Evolutionary conservation across 2,888 invertebrate species (phyloP), one percentile per base, ranked within the genome.

Genomic region (Synergus laeviventris): DNA sequence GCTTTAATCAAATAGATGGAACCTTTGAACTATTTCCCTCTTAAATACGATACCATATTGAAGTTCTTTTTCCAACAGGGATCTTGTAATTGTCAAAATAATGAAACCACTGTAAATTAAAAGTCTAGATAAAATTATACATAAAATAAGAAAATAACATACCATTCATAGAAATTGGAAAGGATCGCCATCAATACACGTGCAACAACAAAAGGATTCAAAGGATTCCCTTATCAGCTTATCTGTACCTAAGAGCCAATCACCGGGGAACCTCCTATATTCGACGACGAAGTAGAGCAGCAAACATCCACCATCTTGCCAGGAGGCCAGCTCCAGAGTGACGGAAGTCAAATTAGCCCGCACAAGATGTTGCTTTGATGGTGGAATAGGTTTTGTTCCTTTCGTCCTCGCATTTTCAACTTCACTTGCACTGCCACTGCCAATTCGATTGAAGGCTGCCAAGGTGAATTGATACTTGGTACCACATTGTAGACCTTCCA

Each of bases 291-390:
- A 91, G 78, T 91, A 89, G 77, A 89, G 84, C 39, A 92, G 85
- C 16, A 91, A 90, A 73, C 91, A 91, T 3, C 91, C 91, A 1
- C 91, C 91, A 76, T 91, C 91, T 70, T 89, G 89, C 92, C 92
- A 92, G 1, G 91, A 85, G 36, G 89, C 86, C 77, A 92, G 83
- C 78, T 91, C 90, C 45, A 92, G 84, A 18, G 87, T 84, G 16
- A 91, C 88, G 21, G 91, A 90, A 8, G 91, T 91, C 49, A 91
- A 85, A 81, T 91, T 91, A 56, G 89, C 87, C 61, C 85, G 86
- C 77, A 89, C 84, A 42, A 89, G 84, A 79, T 91, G 89, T 54
- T 91, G 89, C 79, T 91, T 91, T 56, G 88, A 85, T 11, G 89
- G 89, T 9, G 89, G 84, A 16, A 89, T 80, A 0, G 92, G 91